A percentile compares a stretch with the other conserved stretches of the same genome.
Conservation (phyloP, 2,888 invertebrate genomes). For the Mythimna ferrago region DNA sequence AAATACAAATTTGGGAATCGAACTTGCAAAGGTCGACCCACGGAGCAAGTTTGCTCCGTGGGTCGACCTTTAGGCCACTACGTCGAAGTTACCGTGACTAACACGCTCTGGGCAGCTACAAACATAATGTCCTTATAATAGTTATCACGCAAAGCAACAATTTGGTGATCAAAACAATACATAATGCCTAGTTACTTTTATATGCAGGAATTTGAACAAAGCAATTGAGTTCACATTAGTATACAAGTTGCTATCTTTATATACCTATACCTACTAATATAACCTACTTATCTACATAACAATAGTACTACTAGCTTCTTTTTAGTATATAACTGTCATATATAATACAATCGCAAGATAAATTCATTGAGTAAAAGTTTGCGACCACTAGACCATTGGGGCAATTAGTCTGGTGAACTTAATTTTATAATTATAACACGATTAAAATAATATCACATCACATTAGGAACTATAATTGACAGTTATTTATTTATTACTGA, state of each 20-base stretch:
- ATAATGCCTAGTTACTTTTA: conserved; percentile 4
- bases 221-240: conserved; percentile 3
- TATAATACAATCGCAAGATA: neutral
- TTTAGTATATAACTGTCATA: neutral
- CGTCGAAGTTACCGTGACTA: neutral
- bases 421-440: too few relatives aligned
- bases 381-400: too few relatives aligned
- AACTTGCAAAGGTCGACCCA: too few relatives aligned
- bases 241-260: conserved; percentile 6
- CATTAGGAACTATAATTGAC: too few relatives aligned
- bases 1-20: too few relatives aligned
- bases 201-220: conserved; percentile 38
- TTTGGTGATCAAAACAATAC: conserved; percentile 24
- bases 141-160: neutral
- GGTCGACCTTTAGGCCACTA: too few relatives aligned
- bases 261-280: neutral
- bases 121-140: conserved; percentile 38
- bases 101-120: conserved; percentile 15
- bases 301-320: conserved; percentile 3
- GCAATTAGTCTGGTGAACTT: too few relatives aligned
- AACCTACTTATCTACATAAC: conserved; percentile 11
- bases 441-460: too few relatives aligned
- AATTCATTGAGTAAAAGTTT: neutral
- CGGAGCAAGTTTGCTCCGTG: too few relatives aligned
- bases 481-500: too few relatives aligned